Evolutionary conservation across 1,140 invertebrate species (phyloP).

Genomic region (Pseudomyrmex concolor): DNA sequence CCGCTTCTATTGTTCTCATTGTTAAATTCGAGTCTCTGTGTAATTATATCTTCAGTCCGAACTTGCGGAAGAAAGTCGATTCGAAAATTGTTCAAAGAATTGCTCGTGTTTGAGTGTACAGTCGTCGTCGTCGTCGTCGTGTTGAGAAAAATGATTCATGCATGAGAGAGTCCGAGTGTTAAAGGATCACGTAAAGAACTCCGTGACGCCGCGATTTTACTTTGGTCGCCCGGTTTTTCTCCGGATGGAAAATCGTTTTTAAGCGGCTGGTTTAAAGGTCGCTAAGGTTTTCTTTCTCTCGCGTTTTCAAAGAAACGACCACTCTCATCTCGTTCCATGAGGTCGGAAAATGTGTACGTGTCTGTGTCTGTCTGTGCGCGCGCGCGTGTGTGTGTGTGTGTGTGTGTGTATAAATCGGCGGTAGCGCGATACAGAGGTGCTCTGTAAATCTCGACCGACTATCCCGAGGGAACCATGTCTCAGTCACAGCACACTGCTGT

Average conservation of each 20-base stretch:
- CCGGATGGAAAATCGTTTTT: background rate
- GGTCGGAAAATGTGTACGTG: background rate
- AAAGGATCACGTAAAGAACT: background rate
- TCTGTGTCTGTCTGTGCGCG: background rate
- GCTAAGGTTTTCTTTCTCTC: constrained; percentile 26
- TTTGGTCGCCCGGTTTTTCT: background rate
- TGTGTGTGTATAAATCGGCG: constrained; percentile 42
- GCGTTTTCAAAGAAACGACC: constrained; percentile 12
- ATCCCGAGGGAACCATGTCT: constrained; percentile 81
- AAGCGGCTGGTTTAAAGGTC: constrained; percentile 44
- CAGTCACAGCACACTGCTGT: constrained; percentile 80
- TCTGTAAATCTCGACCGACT: constrained; percentile 81
- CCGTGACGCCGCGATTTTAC: background rate
- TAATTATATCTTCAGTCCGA: background rate
- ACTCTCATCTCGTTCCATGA: background rate
- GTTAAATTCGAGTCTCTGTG: background rate
- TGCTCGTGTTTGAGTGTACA: background rate
- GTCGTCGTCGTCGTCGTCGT: too few relatives aligned
- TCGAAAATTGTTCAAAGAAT: background rate
- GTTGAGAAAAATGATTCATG: background rate
- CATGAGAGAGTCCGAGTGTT: background rate
- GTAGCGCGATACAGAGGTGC: constrained; percentile 62
- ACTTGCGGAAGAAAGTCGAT: background rate
- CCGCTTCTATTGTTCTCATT: background rate
- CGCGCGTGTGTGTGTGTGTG: background rate